phyloP scores from a whole-genome alignment of 64 coral and sea anemone species.

The Porites lutea region DNA sequence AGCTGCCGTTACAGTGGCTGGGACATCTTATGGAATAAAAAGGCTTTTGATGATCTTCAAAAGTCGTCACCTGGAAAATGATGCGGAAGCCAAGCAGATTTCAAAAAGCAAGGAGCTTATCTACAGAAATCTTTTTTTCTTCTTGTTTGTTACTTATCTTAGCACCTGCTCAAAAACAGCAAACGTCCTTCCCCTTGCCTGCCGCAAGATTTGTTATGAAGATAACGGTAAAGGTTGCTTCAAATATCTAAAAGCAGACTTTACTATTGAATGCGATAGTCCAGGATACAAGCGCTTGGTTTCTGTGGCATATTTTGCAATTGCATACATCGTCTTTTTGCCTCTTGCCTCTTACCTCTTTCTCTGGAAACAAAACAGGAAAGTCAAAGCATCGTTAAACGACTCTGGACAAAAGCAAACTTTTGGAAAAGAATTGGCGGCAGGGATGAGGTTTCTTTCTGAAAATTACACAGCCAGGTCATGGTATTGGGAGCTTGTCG shows the following conservation, averaged over 20 bases:
- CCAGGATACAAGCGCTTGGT: neutral
- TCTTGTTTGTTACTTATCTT: slow-evolving; percentile 48
- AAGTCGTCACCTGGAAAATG: slow-evolving; percentile 3
- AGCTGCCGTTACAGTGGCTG: neutral
- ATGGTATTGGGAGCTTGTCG: slow-evolving; percentile 77
- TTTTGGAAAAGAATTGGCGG: neutral
- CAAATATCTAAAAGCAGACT: slow-evolving; percentile 43
- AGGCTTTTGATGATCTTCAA: neutral
- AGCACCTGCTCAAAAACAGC: slow-evolving; percentile 33
- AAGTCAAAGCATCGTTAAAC: slow-evolving; percentile 24
- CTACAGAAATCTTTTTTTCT: slow-evolving; percentile 33
- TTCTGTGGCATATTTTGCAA: neutral
- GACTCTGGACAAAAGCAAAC: neutral
- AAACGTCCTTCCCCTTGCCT: slow-evolving; percentile 45
- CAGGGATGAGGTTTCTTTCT: slow-evolving; percentile 50
- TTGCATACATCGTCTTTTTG: slow-evolving; percentile 14
- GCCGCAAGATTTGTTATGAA: slow-evolving; percentile 48
- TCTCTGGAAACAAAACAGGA: slow-evolving; percentile 30
- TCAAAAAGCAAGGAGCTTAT: slow-evolving; percentile 31
- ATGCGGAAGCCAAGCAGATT: neutral
- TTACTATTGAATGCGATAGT: slow-evolving; percentile 10
- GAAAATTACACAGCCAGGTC: slow-evolving; percentile 54
- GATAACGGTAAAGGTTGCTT: neutral
- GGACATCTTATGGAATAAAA: neutral
- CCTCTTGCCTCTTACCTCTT: neutral